Percentiles rank a stretch among this genome's conserved stretches.
Evolutionary conservation across 2,797 vertebrate species (phyloP).

Genomic region (Falco columbarius): DNA sequence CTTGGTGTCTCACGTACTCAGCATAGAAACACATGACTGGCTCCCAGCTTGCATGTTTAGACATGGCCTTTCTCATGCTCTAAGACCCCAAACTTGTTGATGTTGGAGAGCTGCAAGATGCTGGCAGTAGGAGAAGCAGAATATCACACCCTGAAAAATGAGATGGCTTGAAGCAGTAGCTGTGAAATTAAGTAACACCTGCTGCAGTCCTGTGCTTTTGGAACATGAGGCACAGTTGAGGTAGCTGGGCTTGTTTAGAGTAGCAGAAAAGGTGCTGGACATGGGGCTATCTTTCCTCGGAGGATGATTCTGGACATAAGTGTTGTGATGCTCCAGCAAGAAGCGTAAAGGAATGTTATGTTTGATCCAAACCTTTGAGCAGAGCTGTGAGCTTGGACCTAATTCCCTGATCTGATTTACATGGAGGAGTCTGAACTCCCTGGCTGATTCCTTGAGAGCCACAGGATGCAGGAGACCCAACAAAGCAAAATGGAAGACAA

Average conservation of each 20-base stretch:
- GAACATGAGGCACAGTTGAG: not conserved
- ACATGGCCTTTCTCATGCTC: not conserved
- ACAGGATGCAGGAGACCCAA: too few species aligned
- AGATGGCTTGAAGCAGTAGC: not conserved
- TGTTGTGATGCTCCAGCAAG: not conserved
- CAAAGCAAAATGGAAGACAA: not conserved
- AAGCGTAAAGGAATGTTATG: not conserved
- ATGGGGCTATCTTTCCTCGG: accelerated
- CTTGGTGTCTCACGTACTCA: accelerated
- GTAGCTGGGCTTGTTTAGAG: not conserved
- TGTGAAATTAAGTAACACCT: not conserved
- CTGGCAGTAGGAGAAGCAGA: not conserved
- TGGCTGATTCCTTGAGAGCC: not conserved
- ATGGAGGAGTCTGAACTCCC: not conserved
- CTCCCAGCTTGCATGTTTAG: accelerated
- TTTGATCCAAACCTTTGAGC: not conserved
- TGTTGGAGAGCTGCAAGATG: not conserved
- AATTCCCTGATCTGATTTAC: not conserved
- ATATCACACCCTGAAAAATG: not conserved
- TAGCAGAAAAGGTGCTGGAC: not conserved
- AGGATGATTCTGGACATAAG: not conserved
- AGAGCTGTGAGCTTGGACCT: not conserved
- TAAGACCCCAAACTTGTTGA: not conserved
- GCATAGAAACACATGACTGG: not conserved
- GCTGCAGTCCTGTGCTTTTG: not conserved